Percentiles rank a stretch among this genome's conserved stretches.
phyloP scores from a whole-genome alignment of 2,113 vertebrate species.

The Hyla sarda region DNA sequence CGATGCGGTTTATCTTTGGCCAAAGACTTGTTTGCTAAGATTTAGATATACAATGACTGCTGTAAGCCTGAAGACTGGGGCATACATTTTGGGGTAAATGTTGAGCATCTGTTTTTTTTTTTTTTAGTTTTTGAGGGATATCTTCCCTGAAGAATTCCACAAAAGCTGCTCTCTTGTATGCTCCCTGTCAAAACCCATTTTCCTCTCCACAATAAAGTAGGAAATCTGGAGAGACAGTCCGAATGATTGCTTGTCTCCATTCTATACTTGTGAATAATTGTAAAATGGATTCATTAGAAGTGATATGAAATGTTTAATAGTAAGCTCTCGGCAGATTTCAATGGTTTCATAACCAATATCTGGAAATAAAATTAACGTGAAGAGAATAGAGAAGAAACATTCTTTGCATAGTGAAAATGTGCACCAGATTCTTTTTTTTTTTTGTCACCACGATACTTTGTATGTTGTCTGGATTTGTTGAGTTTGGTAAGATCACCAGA shows the following conservation, averaged over 20 bases:
- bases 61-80: too few relatives aligned
- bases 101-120: neutral
- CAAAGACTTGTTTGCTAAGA: too few relatives aligned
- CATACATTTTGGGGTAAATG: neutral
- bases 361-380: neutral
- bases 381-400: neutral
- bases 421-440: too few relatives aligned
- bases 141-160: constrained; percentile 37
- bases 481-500: too few relatives aligned
- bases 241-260: neutral
- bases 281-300: constrained; percentile 3
- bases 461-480: too few relatives aligned
- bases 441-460: too few relatives aligned
- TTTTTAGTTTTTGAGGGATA: neutral
- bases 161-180: constrained; percentile 47
- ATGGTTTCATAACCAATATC: neutral
- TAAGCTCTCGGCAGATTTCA: neutral
- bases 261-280: neutral
- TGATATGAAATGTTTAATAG: neutral
- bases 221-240: constrained; percentile 20
- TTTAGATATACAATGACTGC: neutral
- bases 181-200: constrained; percentile 38
- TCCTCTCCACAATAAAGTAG: constrained; percentile 13
- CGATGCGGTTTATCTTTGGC: too few relatives aligned
- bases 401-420: neutral